Percentiles rank a stretch among this genome's conserved stretches.
Conservation (phyloP, 2,888 invertebrate species). For the Lymantria monacha region DNA sequence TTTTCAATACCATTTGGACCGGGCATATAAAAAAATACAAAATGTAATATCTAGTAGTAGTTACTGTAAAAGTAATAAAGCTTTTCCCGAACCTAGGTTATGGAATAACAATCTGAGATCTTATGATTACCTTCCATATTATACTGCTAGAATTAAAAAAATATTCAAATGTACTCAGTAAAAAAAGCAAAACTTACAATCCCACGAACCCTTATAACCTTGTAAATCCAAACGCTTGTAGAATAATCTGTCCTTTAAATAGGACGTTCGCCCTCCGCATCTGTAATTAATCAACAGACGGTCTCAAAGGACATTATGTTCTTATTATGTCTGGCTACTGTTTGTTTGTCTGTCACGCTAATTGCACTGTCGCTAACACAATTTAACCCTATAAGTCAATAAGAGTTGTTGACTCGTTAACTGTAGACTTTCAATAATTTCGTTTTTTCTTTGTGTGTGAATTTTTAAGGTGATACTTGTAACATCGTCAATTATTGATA, state of each 20-base stretch:
- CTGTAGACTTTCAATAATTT: conserved; percentile 22
- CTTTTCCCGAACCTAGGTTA: too few relatives aligned
- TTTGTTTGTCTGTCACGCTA: conserved; percentile 48
- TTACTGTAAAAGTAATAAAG: too few relatives aligned
- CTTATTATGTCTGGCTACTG: conserved; percentile 57
- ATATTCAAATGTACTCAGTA: too few relatives aligned
- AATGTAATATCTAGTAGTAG: too few relatives aligned
- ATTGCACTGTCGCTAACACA: conserved; percentile 41
- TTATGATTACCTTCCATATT: too few relatives aligned
- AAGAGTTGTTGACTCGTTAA: conserved; percentile 29
- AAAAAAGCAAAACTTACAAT: too few relatives aligned
- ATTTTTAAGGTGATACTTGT: not conserved
- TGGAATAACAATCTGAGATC: too few relatives aligned
- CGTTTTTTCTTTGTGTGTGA: conserved; percentile 8
- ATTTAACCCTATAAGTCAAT: conserved; percentile 41
- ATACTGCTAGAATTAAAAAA: too few relatives aligned
- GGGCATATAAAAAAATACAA: too few relatives aligned
- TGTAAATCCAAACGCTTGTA: conserved; percentile 1
- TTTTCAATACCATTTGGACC: too few relatives aligned
- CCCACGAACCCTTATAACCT: not conserved
- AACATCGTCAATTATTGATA: not conserved
- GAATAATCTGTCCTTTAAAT: conserved; percentile 27
- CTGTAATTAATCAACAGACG: conserved; percentile 43
- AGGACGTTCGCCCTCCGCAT: conserved; percentile 24
- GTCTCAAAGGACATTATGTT: conserved; percentile 15